Conservation (phyloP, 2,797 vertebrate species). For the Poecilia velifera region DNA sequence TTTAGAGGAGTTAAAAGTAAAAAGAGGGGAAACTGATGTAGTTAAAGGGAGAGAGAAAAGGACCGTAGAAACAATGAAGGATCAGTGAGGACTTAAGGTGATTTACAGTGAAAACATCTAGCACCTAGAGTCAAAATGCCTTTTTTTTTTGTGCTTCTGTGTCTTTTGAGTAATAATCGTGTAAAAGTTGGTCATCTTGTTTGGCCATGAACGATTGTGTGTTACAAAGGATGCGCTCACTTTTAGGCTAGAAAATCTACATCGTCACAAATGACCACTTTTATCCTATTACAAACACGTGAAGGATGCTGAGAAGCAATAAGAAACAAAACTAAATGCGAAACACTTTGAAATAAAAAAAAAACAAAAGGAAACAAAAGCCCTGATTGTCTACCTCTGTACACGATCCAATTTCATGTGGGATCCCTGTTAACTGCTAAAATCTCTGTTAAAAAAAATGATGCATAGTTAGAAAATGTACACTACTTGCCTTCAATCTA, state of each 20-base stretch:
- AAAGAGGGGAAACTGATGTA: slow-evolving; percentile 2
- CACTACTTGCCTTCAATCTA: slow-evolving; percentile 69
- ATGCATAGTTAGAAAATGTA: slow-evolving; percentile 86
- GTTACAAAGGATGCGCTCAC: slow-evolving; percentile 73
- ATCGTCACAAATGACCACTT: slow-evolving; percentile 71
- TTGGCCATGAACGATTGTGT: slow-evolving; percentile 78
- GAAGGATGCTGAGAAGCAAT: slow-evolving; percentile 72
- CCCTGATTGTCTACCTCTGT: slow-evolving; percentile 71
- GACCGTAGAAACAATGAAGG: slow-evolving; percentile 43
- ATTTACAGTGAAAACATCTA: slow-evolving; percentile 79
- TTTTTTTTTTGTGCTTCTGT: slow-evolving; percentile 82
- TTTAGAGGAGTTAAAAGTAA: slow-evolving; percentile 63
- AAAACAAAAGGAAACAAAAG: slow-evolving; percentile 38
- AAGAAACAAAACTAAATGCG: slow-evolving; percentile 73
- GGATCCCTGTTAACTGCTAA: slow-evolving; percentile 74
- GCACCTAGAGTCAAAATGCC: slow-evolving; percentile 77
- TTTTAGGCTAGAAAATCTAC: slow-evolving; percentile 76
- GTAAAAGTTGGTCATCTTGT: slow-evolving; percentile 82
- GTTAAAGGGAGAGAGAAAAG: slow-evolving; percentile 37
- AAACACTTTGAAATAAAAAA: slow-evolving; percentile 47
- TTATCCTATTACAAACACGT: slow-evolving; percentile 75
- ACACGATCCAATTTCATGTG: slow-evolving; percentile 72
- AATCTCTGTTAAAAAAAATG: slow-evolving; percentile 74
- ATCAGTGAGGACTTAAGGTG: slow-evolving; percentile 72
- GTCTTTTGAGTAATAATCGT: slow-evolving; percentile 70